A percentile compares a stretch with the other conserved stretches of the same genome.
phyloP scores from a whole-genome alignment of 1,140 invertebrate species.

The Brachionus sp. region DNA sequence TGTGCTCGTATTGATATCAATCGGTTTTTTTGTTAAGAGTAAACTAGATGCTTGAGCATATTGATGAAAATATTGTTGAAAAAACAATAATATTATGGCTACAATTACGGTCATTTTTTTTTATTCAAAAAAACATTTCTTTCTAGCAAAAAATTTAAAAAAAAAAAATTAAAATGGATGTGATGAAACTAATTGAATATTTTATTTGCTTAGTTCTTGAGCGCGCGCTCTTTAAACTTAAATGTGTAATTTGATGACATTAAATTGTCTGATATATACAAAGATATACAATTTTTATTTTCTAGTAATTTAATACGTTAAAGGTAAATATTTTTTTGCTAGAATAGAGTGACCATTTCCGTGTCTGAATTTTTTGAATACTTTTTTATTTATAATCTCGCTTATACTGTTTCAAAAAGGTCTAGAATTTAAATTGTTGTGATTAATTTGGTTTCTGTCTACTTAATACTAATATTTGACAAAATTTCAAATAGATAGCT shows the following conservation, averaged over 20 bases:
- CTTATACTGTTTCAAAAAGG: not conserved
- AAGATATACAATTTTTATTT: not conserved
- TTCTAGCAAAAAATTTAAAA: not conserved
- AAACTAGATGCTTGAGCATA: not conserved
- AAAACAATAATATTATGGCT: not conserved
- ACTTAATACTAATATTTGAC: not conserved
- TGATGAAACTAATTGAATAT: not conserved
- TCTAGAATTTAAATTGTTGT: not conserved
- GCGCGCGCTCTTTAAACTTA: not conserved
- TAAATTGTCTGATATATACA: not conserved
- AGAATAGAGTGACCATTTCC: not conserved
- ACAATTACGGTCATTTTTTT: not conserved
- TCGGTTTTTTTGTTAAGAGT: not conserved
- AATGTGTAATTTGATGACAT: conserved; percentile 27
- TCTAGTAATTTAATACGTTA: not conserved
- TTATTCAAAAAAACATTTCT: conserved; percentile 31
- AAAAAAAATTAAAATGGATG: conserved; percentile 21
- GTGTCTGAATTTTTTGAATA: conserved; percentile 21
- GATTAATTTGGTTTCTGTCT: not conserved
- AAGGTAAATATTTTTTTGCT: not conserved
- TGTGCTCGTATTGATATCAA: not conserved
- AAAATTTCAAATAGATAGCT: not conserved
- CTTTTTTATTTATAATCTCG: not conserved
- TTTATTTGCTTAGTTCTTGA: not conserved
- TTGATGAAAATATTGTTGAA: not conserved